Evolutionary conservation across 2,113 vertebrate species (phyloP).

Genomic region (Orthonyx spaldingii): DNA sequence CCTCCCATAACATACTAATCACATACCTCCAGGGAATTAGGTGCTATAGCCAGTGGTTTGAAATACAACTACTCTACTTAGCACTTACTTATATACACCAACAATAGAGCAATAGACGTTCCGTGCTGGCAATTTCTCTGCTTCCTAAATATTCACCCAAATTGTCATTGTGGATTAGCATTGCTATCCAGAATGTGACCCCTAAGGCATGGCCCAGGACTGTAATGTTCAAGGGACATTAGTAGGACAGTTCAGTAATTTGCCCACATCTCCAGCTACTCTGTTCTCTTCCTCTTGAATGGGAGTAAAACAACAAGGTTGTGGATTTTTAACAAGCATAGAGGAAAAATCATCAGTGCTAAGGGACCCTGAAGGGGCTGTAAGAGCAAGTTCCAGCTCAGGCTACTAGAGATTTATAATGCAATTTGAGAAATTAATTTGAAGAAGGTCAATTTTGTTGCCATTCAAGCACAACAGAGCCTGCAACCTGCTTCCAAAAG

Average conservation of each 20-base stretch:
- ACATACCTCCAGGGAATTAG: background rate
- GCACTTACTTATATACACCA: background rate
- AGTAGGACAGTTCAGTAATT: background rate
- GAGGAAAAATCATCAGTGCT: background rate
- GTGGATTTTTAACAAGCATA: background rate
- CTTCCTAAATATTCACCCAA: background rate
- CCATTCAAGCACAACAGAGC: background rate
- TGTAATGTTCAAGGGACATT: background rate
- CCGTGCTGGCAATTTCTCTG: background rate
- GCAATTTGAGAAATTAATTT: conserved; percentile 3
- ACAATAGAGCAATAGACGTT: background rate
- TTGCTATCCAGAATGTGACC: background rate
- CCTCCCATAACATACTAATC: background rate
- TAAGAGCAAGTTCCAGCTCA: background rate
- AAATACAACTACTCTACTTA: background rate
- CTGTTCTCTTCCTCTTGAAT: background rate
- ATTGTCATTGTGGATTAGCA: background rate
- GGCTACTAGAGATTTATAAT: background rate
- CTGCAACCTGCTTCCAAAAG: background rate
- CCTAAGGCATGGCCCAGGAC: background rate
- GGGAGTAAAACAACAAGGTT: background rate
- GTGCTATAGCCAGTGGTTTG: background rate
- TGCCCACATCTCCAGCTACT: background rate
- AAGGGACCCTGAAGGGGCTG: background rate
- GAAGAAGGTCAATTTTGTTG: background rate